A percentile compares a stretch with the other conserved stretches of the same genome.
phyloP scores from a whole-genome alignment of 2,888 invertebrate genomes.

The Latrodectus elegans region DNA sequence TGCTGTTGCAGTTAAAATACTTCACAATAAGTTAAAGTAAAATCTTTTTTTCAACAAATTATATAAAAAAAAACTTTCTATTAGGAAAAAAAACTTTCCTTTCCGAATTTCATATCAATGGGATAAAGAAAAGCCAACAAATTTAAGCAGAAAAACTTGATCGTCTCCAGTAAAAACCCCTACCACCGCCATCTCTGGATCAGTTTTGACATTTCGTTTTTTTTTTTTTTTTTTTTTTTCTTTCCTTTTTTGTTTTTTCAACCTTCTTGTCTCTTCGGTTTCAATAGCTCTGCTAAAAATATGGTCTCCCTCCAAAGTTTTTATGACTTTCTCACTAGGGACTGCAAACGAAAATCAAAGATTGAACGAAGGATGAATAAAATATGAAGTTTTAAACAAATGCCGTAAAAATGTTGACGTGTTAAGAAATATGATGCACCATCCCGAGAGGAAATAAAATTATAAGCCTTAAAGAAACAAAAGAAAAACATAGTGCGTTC shows the following conservation, averaged over 20 bases:
- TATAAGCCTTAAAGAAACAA: constrained; percentile 20
- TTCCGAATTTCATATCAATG: neutral
- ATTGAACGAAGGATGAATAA: constrained; percentile 67
- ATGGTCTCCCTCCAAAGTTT: constrained; percentile 31
- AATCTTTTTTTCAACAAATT: neutral
- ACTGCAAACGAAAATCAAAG: constrained; percentile 45
- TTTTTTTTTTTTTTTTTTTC: neutral
- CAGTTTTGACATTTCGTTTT: constrained; percentile 39
- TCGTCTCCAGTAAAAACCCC: constrained; percentile 17
- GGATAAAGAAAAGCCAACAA: constrained; percentile 18
- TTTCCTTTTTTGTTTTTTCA: constrained; percentile 7
- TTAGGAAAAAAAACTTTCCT: neutral
- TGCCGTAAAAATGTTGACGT: constrained; percentile 68
- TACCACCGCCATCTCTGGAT: constrained; percentile 15
- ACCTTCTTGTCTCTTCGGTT: constrained; percentile 10
- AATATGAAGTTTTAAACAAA: constrained; percentile 68
- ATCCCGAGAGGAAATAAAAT: constrained; percentile 44
- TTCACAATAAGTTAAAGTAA: neutral
- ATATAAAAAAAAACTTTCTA: neutral
- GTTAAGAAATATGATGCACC: constrained; percentile 61
- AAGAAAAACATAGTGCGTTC: too few species aligned
- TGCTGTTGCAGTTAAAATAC: too few species aligned
- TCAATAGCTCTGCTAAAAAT: constrained; percentile 18
- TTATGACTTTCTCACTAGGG: constrained; percentile 36
- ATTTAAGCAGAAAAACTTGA: constrained; percentile 34